A percentile compares a stretch with the other conserved stretches of the same genome.
Conservation (phyloP, 2,113 vertebrate genomes). For the Stigmatopora nigra region DNA sequence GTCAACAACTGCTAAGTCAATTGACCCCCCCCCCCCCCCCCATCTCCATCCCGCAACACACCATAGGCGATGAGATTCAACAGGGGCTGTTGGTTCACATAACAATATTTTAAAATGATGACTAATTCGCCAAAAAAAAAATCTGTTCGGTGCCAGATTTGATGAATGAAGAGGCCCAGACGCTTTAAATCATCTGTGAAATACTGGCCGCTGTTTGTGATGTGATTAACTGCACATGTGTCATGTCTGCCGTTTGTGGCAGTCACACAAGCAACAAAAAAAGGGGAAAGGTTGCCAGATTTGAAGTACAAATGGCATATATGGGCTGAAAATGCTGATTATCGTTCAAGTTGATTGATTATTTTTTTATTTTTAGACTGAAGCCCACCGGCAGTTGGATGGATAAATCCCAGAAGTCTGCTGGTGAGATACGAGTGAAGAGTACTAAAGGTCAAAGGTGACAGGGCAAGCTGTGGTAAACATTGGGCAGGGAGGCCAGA, state of each 20-base stretch:
- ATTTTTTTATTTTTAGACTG: background rate
- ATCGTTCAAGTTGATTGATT: conserved; percentile 14
- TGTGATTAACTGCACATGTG: conserved; percentile 3
- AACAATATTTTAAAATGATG: background rate
- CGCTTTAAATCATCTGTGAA: conserved; percentile 3
- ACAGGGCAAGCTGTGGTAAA: background rate
- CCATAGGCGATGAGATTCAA: conserved; percentile 12
- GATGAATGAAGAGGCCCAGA: background rate
- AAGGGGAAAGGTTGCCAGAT: conserved; percentile 8
- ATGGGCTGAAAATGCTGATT: background rate
- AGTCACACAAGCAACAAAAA: background rate
- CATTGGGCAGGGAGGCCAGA: conserved; percentile 21
- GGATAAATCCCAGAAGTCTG: conserved; percentile 14
- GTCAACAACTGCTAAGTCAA: conserved; percentile 21
- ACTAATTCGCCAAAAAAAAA: background rate
- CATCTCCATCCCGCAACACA: too few relatives aligned
- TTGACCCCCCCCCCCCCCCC: background rate
- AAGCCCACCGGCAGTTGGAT: conserved; percentile 36
- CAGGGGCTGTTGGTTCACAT: background rate
- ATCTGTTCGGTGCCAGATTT: background rate
- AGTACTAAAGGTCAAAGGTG: conserved; percentile 32
- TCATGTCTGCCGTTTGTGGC: background rate
- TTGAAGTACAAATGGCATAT: conserved; percentile 15
- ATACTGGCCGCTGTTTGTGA: background rate
- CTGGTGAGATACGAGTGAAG: conserved; percentile 34